Percentiles rank a stretch among this genome's conserved stretches.
Conservation (phyloP, 2,888 invertebrate genomes). For the Amblyjoppa proteus region DNA sequence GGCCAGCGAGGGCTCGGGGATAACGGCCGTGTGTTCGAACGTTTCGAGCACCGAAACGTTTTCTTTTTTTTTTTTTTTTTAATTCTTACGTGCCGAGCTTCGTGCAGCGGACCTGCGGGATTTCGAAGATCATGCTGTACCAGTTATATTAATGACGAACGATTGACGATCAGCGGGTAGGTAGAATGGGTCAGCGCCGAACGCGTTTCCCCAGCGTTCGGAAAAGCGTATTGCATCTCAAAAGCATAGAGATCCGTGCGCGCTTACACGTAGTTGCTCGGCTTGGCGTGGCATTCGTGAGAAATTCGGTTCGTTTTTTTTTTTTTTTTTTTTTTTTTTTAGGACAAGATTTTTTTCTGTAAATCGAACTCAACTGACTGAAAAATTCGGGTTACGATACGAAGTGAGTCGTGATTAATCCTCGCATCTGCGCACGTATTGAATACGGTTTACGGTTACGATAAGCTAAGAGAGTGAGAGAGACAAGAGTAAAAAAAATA, state of each 20-base stretch:
- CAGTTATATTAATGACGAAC: conserved; percentile 29
- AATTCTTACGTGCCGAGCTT: conserved; percentile 46
- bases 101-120: conserved; percentile 64
- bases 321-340: conserved; percentile 9
- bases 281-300: conserved; percentile 21
- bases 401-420: conserved; percentile 39
- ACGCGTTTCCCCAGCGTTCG: conserved; percentile 52
- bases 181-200: conserved; percentile 20
- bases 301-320: background rate
- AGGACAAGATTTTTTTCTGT: conserved; percentile 4
- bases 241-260: conserved; percentile 75
- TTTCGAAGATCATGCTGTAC: conserved; percentile 62
- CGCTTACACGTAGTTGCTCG: conserved; percentile 44
- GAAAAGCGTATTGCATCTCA: conserved; percentile 76
- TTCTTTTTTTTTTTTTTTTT: conserved; percentile 14
- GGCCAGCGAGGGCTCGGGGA: background rate
- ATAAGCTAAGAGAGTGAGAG: conserved; percentile 67
- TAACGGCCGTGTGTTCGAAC: background rate
- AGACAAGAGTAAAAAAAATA: conserved; percentile 63
- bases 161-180: conserved; percentile 20
- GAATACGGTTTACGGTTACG: conserved; percentile 45
- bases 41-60: background rate
- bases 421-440: conserved; percentile 41
- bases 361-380: background rate
- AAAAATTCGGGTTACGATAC: conserved; percentile 15